Evolutionary conservation across 1,140 invertebrate genomes (phyloP), one percentile per base, ranked within the genome.

Genomic region (Pachyrhynchus sulphureomaculatus): DNA sequence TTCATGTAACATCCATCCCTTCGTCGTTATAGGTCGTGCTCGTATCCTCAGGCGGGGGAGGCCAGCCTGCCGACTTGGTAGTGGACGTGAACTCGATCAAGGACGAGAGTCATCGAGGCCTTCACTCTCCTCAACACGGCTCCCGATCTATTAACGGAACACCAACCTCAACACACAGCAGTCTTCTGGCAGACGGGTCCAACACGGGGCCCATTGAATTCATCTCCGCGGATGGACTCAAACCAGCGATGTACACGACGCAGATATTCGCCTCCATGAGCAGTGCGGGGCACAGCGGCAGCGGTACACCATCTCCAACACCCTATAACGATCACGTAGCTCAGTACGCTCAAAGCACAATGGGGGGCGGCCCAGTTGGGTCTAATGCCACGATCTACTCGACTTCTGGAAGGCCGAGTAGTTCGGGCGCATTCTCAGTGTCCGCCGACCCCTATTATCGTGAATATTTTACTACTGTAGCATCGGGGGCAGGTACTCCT

Each of bases 261-360:
- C 79, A 81, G 65, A 80, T 81, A 67, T 80, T 79, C 72, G 72
- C 75, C 48, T 62, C 76, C 49, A 75, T 73, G 68, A 70, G 66
- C 57, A 70, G 68, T 56, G 60, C 72, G 13, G 65, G 70, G 32
- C 73, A 75, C 41, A 71, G 73, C 39, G 76, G 72, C 26, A 78
- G 77, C 67, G 77, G 77, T 13, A 76, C 77, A 10, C 79, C 79
- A 13, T 80, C 79, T 26, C 82, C 84, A 12, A 84, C 81, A 52
- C 82, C 84, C n/a, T 84, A 83, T 62, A 77, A 66, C 21, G 76
- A 76, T 44, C 76, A 80, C 60, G 69, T 65, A 10, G 63, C 78
- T 48, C 81, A 83, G 71, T 83, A 83, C 69, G 79, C 78, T 64
- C 81, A 77, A 74, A 82, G 76, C 74, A 80, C 77, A 63, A 77